Evolutionary conservation across 2,888 invertebrate genomes (phyloP).

Genomic region (Bombyx huttoni): DNA sequence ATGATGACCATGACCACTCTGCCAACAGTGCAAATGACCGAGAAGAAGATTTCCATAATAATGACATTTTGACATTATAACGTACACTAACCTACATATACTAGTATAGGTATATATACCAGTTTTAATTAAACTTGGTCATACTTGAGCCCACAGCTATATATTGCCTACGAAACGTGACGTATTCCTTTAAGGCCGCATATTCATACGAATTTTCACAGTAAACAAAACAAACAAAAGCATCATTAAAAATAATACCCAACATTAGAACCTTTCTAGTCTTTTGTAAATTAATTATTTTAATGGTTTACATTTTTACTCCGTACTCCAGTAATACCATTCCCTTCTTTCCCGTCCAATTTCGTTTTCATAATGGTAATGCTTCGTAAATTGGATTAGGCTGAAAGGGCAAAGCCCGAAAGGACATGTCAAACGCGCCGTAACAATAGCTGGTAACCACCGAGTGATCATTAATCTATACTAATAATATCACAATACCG

Average conservation of each 20-base stretch:
- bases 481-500: neutral
- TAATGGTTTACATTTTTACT: slow-evolving; percentile 5
- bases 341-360: slow-evolving; percentile 22
- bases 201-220: neutral
- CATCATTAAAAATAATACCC: neutral
- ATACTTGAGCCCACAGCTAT: too few relatives aligned
- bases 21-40: too few relatives aligned
- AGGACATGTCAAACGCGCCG: slow-evolving; percentile 18
- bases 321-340: slow-evolving; percentile 8
- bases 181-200: neutral
- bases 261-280: neutral
- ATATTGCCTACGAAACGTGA: neutral
- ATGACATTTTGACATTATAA: too few relatives aligned
- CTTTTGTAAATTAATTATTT: slow-evolving; percentile 5
- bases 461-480: slow-evolving; percentile 3
- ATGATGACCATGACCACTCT: too few relatives aligned
- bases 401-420: slow-evolving; percentile 20
- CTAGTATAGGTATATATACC: too few relatives aligned
- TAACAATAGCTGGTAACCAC: slow-evolving; percentile 10
- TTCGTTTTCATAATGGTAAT: slow-evolving; percentile 25
- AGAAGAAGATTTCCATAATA: too few relatives aligned
- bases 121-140: too few relatives aligned
- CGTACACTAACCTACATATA: too few relatives aligned
- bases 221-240: neutral
- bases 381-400: slow-evolving; percentile 26